Conservation (phyloP, 2,888 invertebrate species). For the Rhagonycha lutea region DNA sequence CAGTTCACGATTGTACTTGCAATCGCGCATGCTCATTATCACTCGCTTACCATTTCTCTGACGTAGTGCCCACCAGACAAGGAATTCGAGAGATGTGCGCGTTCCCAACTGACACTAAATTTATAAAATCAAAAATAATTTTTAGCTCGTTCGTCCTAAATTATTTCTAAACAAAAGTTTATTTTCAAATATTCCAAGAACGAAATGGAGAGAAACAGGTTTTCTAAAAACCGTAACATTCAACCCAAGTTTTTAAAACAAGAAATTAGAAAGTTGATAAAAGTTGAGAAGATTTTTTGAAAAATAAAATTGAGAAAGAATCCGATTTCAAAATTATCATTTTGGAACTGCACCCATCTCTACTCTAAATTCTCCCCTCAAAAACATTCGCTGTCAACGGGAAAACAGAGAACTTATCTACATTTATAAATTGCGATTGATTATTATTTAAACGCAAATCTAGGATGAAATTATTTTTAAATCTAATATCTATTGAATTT, state of each 20-base stretch:
- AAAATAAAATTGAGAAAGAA: not conserved
- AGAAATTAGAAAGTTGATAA: not conserved
- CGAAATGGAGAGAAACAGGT: not conserved
- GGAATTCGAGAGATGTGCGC: constrained; percentile 44
- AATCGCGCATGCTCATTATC: constrained; percentile 27
- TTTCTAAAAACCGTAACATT: not conserved
- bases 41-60: constrained; percentile 25
- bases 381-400: constrained; percentile 15
- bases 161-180: not conserved
- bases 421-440: constrained; percentile 24
- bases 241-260: not conserved
- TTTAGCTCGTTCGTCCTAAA: not conserved
- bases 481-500: not conserved
- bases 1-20: constrained; percentile 31
- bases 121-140: not conserved
- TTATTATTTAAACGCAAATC: constrained; percentile 21
- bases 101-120: constrained; percentile 9
- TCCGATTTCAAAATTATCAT: not conserved
- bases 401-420: constrained; percentile 21
- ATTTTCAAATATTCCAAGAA: not conserved
- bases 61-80: constrained; percentile 35
- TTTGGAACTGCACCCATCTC: not conserved
- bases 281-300: not conserved
- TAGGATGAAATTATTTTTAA: not conserved
- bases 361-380: constrained; percentile 18